Evolutionary conservation across 2,888 invertebrate species (phyloP).

Genomic region (Branchellion lobata): DNA sequence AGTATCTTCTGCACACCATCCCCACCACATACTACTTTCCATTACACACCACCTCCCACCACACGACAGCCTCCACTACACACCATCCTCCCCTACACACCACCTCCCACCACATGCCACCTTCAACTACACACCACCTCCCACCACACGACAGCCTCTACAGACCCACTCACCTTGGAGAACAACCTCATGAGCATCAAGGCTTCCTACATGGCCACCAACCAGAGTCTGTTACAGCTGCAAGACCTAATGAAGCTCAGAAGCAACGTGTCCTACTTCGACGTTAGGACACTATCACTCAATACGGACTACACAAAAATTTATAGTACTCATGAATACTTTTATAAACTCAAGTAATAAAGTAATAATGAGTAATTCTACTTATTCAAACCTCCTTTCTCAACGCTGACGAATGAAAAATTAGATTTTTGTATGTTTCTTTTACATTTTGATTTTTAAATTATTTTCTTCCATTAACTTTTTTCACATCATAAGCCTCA

Average conservation of each 20-base stretch:
- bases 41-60: neutral
- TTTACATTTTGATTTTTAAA: neutral
- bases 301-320: neutral
- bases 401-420: neutral
- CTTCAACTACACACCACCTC: neutral
- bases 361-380: neutral
- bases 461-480: neutral
- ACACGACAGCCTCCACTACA: neutral
- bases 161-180: neutral
- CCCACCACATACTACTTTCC: neutral
- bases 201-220: neutral
- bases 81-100: neutral
- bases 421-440: neutral
- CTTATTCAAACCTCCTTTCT: neutral
- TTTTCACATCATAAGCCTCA: neutral
- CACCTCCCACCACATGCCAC: neutral
- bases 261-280: neutral
- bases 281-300: neutral
- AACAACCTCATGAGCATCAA: neutral
- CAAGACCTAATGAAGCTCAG: neutral
- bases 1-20: neutral
- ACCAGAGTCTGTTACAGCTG: neutral
- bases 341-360: neutral
- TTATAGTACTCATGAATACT: neutral
- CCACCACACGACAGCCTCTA: neutral